phyloP scores from a whole-genome alignment of 2,113 vertebrate genomes.

The Mungos mungo region DNA sequence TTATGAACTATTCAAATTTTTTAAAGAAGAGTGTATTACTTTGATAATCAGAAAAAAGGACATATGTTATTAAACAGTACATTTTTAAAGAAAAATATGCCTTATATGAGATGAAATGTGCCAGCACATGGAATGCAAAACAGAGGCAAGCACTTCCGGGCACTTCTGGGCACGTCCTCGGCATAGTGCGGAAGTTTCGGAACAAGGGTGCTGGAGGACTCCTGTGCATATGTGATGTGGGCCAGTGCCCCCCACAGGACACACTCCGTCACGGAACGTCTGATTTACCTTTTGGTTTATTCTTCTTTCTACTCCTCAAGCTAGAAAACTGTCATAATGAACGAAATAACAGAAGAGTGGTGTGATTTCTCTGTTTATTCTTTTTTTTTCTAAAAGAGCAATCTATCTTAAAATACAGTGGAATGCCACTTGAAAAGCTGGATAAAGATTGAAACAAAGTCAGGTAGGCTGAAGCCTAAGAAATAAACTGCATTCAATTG shows the following conservation, averaged over 20 bases:
- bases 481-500: background rate
- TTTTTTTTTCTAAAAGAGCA: background rate
- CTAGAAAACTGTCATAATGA: background rate
- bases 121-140: background rate
- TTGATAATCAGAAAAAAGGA: background rate
- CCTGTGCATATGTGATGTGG: accelerated
- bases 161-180: background rate
- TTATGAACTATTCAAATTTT: background rate
- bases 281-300: background rate
- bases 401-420: background rate
- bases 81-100: conserved; percentile 33
- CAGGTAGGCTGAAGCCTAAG: background rate
- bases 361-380: background rate
- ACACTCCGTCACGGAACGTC: background rate
- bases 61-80: background rate
- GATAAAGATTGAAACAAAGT: background rate
- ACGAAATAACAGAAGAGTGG: background rate
- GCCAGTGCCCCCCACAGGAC: background rate
- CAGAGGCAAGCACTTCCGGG: background rate
- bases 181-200: background rate
- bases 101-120: background rate
- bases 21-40: background rate
- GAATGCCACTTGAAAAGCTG: background rate
- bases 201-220: background rate
- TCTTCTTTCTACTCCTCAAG: conserved; percentile 13